phyloP scores from a whole-genome alignment of 2,113 vertebrate species.

The Sinocyclocheilus rhinocerous region DNA sequence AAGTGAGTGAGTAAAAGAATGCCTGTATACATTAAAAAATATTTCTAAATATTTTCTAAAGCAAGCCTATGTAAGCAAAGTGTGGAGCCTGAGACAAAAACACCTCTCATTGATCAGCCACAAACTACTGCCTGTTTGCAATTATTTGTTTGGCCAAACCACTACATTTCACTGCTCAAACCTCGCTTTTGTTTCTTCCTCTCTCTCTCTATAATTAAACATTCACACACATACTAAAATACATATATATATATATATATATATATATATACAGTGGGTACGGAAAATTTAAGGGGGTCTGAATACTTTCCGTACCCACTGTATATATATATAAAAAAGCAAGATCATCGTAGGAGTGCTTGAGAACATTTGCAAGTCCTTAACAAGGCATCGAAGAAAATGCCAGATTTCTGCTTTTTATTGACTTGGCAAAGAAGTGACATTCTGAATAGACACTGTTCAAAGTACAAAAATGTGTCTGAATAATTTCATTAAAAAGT shows the following conservation, averaged over 20 bases:
- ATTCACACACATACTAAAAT: not conserved
- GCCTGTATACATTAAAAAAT: not conserved
- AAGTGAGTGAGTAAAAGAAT: not conserved
- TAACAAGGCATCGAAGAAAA: not conserved
- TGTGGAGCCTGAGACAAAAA: not conserved
- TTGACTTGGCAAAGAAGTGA: not conserved
- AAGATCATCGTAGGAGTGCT: not conserved
- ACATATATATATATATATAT: too few relatives aligned
- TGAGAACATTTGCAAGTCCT: conserved; percentile 6
- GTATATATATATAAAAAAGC: not conserved
- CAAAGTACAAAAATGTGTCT: not conserved
- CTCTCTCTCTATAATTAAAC: not conserved
- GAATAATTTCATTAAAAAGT: not conserved
- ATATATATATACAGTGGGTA: too few relatives aligned
- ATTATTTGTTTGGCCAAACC: conserved; percentile 12
- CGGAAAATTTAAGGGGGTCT: too few relatives aligned
- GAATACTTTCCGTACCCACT: too few relatives aligned
- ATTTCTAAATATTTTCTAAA: conserved; percentile 5
- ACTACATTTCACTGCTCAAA: not conserved
- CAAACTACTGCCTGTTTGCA: not conserved
- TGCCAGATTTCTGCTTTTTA: not conserved
- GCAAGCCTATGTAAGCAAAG: conserved; percentile 6
- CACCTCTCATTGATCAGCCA: not conserved
- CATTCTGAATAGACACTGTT: not conserved
- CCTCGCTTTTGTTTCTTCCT: not conserved